phyloP scores from a whole-genome alignment of 2,888 invertebrate genomes.

The Parnassius orleans region DNA sequence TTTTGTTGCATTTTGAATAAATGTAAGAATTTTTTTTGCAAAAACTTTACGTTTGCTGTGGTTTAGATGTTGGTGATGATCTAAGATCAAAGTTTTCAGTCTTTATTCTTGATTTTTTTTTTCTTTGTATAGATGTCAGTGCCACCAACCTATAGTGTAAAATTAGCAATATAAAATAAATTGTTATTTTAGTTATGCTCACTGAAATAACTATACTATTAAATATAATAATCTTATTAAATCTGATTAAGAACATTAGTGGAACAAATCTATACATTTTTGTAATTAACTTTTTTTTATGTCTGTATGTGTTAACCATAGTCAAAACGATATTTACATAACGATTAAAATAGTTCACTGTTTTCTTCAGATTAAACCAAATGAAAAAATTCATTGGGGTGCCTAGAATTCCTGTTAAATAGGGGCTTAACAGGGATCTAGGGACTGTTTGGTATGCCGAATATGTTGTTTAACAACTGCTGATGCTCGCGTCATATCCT shows the following conservation, averaged over 20 bases:
- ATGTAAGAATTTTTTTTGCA: conserved; percentile 9
- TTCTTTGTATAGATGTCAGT: not conserved
- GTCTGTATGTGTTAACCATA: too few relatives aligned
- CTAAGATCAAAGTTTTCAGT: conserved; percentile 16
- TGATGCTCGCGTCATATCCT: conserved; percentile 62
- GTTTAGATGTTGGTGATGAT: conserved; percentile 16
- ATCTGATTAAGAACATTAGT: conserved; percentile 11
- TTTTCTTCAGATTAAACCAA: too few relatives aligned
- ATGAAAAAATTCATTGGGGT: not conserved
- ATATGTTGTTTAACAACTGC: not conserved
- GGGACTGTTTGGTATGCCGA: not conserved
- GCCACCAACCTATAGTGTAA: conserved; percentile 22
- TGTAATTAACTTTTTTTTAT: too few relatives aligned
- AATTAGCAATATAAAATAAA: conserved; percentile 19
- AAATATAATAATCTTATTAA: conserved; percentile 15
- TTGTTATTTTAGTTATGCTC: conserved; percentile 19
- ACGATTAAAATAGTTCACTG: too few relatives aligned
- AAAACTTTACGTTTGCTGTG: conserved; percentile 18
- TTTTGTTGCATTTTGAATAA: conserved; percentile 23
- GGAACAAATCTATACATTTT: conserved; percentile 8
- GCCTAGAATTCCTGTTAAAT: not conserved
- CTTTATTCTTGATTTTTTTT: conserved; percentile 9
- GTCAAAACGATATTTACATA: too few relatives aligned
- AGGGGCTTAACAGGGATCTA: not conserved
- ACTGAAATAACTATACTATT: conserved; percentile 10